A percentile compares a stretch with the other conserved stretches of the same genome.
phyloP scores from a whole-genome alignment of 2,888 invertebrate genomes.

The Linnaemya vulpina region DNA sequence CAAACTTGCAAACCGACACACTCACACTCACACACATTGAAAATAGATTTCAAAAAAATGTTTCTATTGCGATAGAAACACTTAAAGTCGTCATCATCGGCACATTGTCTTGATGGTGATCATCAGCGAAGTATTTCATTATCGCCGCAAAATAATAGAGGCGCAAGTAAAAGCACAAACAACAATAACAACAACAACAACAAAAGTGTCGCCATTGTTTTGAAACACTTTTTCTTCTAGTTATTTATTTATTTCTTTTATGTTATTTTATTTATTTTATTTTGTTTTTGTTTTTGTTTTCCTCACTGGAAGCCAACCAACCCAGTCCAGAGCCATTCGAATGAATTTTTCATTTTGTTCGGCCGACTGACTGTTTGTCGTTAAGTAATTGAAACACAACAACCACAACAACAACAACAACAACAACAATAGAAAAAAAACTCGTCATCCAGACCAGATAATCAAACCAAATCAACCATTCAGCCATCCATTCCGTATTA shows the following conservation, averaged over 20 bases:
- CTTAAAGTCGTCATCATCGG: conserved; percentile 25
- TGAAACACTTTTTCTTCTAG: conserved; percentile 43
- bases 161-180: conserved; percentile 14
- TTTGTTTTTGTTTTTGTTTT: not conserved
- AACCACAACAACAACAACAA: too few species aligned
- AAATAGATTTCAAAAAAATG: too few species aligned
- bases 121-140: conserved; percentile 41
- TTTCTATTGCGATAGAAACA: conserved; percentile 21
- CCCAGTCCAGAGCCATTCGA: conserved; percentile 42
- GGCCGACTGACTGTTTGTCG: conserved; percentile 18
- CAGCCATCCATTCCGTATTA: conserved; percentile 27
- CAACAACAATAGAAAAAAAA: too few species aligned
- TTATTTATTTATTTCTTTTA: not conserved
- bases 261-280: not conserved
- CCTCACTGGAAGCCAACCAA: conserved; percentile 8
- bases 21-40: not conserved
- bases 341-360: conserved; percentile 26
- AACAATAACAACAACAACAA: not conserved
- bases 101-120: conserved; percentile 43
- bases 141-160: conserved; percentile 12
- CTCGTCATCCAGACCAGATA: conserved; percentile 51
- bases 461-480: conserved; percentile 53
- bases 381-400: conserved; percentile 28
- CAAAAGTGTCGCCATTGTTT: conserved; percentile 62
- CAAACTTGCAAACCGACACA: not conserved